Percentiles rank a stretch among this genome's conserved stretches.
Conservation (phyloP, 2,113 vertebrate species). For the Anhinga anhinga region DNA sequence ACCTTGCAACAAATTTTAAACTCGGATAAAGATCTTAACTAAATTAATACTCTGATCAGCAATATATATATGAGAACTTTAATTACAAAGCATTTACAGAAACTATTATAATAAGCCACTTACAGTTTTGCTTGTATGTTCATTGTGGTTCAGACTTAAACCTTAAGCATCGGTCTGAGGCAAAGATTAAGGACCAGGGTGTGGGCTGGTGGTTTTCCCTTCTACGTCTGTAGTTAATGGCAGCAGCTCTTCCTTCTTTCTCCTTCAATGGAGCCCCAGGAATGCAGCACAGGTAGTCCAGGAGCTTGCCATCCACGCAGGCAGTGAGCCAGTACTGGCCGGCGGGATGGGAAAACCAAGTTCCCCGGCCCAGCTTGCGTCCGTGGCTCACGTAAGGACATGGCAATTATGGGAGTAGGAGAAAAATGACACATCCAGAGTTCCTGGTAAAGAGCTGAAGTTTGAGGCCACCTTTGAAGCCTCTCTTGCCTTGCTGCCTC, state of each 20-base stretch:
- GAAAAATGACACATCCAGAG: neutral
- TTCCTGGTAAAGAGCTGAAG: neutral
- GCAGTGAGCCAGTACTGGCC: neutral
- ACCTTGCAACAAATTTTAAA: constrained; percentile 13
- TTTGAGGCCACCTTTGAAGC: neutral
- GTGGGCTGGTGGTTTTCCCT: neutral
- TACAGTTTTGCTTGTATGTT: neutral
- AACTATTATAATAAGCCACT: constrained; percentile 14
- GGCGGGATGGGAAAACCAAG: neutral
- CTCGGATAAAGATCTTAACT: constrained; percentile 15
- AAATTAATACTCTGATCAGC: constrained; percentile 29
- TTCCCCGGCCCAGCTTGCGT: neutral
- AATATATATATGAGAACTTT: constrained; percentile 20
- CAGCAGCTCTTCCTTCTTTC: neutral
- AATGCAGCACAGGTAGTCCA: neutral
- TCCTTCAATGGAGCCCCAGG: neutral
- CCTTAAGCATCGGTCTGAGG: neutral
- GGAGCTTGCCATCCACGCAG: neutral
- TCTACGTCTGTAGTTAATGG: neutral
- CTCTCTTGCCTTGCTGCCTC: neutral
- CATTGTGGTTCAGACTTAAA: neutral
- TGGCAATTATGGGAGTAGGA: neutral
- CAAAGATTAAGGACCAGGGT: neutral
- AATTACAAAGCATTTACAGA: constrained; percentile 49
- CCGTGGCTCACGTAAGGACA: neutral